Conservation (phyloP, 2,888 invertebrate species). For the Phorcus lineatus region DNA sequence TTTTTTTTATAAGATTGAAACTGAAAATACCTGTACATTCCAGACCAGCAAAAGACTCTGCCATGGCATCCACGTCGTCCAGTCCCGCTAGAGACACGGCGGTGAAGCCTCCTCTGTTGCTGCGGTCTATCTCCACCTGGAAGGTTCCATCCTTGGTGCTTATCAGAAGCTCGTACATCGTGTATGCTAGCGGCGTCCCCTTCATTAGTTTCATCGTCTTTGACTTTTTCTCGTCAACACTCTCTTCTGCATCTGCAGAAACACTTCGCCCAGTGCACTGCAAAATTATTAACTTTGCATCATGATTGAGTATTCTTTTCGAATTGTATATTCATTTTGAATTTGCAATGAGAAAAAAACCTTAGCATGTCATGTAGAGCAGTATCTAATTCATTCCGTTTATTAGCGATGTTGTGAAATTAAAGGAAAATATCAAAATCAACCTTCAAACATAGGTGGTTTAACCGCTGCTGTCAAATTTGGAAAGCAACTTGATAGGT, state of each 20-base stretch:
- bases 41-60: background rate
- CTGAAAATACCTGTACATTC: background rate
- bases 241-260: background rate
- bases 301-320: no score
- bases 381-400: no score
- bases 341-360: no score
- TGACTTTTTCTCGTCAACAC: background rate
- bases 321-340: no score
- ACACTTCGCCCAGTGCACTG: background rate
- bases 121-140: constrained; percentile 40
- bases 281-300: background rate
- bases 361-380: no score
- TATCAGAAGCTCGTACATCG: constrained; percentile 50
- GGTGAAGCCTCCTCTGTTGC: constrained; percentile 32
- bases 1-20: no score
- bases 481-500: no score
- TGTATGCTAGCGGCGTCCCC: constrained; percentile 49
- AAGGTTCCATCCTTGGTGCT: constrained; percentile 40
- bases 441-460: no score
- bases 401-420: no score
- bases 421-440: no score
- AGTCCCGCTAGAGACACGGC: background rate
- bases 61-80: constrained; percentile 27
- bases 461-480: no score
- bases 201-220: constrained; percentile 34